phyloP scores from a whole-genome alignment of 1,140 invertebrate genomes.

The Drosophila quadrilineata region DNA sequence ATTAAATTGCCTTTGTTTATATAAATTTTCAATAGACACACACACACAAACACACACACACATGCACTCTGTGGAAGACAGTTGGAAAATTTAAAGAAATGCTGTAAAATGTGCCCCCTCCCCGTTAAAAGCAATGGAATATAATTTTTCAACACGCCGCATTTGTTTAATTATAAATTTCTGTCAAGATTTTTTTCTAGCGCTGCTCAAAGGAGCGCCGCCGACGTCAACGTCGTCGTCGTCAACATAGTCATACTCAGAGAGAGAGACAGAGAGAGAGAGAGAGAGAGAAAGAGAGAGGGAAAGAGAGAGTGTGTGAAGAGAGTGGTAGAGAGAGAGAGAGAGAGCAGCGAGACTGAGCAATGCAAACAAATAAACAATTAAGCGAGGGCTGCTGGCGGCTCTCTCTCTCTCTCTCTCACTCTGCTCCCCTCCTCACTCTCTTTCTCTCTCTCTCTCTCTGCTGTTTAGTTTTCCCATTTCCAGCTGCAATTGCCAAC shows the following conservation, averaged over 20 bases:
- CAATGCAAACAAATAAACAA: constrained; percentile 52
- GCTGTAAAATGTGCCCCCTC: too few species aligned
- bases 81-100: constrained; percentile 71
- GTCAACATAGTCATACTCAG: constrained; percentile 33
- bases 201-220: constrained; percentile 69
- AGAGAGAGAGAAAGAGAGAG: constrained; percentile 1
- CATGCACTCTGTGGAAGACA: constrained; percentile 34
- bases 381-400: constrained; percentile 42
- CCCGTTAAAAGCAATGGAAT: constrained; percentile 62
- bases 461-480: too few species aligned
- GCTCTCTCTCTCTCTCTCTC: not conserved
- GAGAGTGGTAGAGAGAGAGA: constrained; percentile 10
- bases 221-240: constrained; percentile 55
- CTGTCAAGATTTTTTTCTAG: constrained; percentile 67
- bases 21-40: constrained; percentile 53
- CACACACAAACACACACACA: constrained; percentile 9
- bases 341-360: constrained; percentile 9
- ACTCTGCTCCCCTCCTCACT: constrained; percentile 1
- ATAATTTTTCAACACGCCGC: constrained; percentile 68
- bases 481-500: constrained; percentile 45
- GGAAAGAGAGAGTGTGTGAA: constrained; percentile 14
- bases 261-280: constrained; percentile 21
- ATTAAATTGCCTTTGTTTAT: constrained; percentile 77
- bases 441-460: constrained; percentile 6
- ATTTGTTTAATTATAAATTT: constrained; percentile 80